Base-by-base conservation (phyloP, 1,140 invertebrate species). In the Drosophila parvula region DNA sequence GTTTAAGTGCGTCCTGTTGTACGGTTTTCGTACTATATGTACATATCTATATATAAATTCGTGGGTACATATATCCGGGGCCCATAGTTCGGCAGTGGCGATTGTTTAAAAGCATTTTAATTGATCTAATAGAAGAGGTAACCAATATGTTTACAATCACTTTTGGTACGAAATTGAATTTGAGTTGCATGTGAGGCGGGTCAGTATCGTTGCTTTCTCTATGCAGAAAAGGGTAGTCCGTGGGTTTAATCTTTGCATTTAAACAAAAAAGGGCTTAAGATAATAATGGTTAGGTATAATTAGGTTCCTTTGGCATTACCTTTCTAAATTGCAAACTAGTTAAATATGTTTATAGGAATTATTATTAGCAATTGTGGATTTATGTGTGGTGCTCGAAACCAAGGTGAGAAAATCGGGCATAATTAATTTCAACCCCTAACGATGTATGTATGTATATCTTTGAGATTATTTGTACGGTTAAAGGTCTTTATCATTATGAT, bases 1-100 rank as follows among this genome's bases (percentile, higher is more conserved):
- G 65, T 69, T 69, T 67, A 69, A 69, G 65, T 67, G 65, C 61
- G 62, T 67, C 62, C 38, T 38, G 22, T 69, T 55, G 65, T 53
- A 69, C 30, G 62, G 47, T 47, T 67, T 44, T 27, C 14, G 12
- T n/a, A 44, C 22, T 36, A 34, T 44, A 28, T 58, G 53, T 27
- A 56, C 16, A 3, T 44, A 43, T 27, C 7, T 50, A 22, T 32
- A 28, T 57, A 30, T 14, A 58, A 51, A 38, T 22, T 22, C 30
- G 14, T 30, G 30, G 9, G 9, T 11, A 50, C 8, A 51, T 51
- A 38, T 9, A 18, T 53, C 27, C 22, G 9, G 10, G 28, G 4
- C 16, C 22, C 22, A 27, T 41, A 43, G 45, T 38, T 14, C 11
- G 38, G 16, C 10, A 40, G 18, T 12, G 36, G 36, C 60, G 45